These are phyloP conservation scores for Epinotia brunnichana DNA, from an alignment of 2,888 invertebrate genomes.

Conservation along the genomic window DNA sequence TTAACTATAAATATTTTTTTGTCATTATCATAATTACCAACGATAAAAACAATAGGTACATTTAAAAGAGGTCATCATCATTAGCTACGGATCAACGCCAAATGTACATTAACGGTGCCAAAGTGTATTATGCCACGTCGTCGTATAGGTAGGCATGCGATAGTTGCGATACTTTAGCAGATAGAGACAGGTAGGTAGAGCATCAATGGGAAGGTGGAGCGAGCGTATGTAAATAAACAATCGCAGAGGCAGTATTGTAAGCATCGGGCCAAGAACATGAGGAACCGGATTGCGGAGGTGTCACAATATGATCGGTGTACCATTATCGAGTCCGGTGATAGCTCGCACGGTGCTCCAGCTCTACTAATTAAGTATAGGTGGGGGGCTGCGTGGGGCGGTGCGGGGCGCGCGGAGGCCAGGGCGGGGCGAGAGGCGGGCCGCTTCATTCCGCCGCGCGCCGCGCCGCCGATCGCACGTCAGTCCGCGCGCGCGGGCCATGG, in stretches of 20 bases:
- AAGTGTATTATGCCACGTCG: slow-evolving; percentile 21
- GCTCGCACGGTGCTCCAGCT: slow-evolving; percentile 56
- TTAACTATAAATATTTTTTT: slow-evolving; percentile 31
- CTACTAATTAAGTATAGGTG: slow-evolving; percentile 79
- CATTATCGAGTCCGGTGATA: slow-evolving; percentile 46
- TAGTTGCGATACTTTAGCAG: slow-evolving; percentile 50
- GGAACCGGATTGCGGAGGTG: slow-evolving; percentile 50
- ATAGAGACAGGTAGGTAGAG: slow-evolving; percentile 76
- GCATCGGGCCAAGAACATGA: slow-evolving; percentile 36
- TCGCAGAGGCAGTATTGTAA: slow-evolving; percentile 24
- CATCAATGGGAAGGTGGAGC: slow-evolving; percentile 68
- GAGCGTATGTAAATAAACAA: slow-evolving; percentile 66
- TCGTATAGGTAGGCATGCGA: slow-evolving; percentile 16
- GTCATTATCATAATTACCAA: slow-evolving; percentile 19
- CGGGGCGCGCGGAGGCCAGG: slow-evolving; percentile 50
- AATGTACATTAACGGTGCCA: slow-evolving; percentile 21
- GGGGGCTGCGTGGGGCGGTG: slow-evolving; percentile 55
- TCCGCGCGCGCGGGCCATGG: slow-evolving; percentile 88
- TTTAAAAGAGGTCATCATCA: slow-evolving; percentile 18
- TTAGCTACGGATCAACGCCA: slow-evolving; percentile 18
- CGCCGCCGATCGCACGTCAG: slow-evolving; percentile 71
- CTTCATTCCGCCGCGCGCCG: slow-evolving; percentile 81
- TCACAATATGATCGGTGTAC: slow-evolving; percentile 51
- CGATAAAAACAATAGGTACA: slow-evolving; percentile 16
- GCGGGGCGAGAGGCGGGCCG: slow-evolving; percentile 66